phyloP scores from a whole-genome alignment of 2,888 invertebrate species.

The Xestia sexstrigata region DNA sequence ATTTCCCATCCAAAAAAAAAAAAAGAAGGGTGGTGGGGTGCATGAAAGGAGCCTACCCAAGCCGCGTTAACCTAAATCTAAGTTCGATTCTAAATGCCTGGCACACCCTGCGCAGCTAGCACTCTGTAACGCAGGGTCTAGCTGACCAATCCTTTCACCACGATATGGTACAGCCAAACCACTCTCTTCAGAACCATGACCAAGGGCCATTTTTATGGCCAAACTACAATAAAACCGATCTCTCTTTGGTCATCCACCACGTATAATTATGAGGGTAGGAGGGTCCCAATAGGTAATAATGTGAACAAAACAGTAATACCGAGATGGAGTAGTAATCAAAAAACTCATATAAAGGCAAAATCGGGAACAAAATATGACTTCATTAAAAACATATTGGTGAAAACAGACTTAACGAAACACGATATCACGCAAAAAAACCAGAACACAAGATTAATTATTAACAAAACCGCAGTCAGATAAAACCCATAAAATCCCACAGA shows the following conservation, averaged over 20 bases:
- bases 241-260: not conserved
- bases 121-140: too few relatives aligned
- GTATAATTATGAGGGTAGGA: too few relatives aligned
- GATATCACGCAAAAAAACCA: not conserved
- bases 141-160: too few relatives aligned
- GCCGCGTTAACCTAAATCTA: too few relatives aligned
- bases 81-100: too few relatives aligned
- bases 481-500: constrained; percentile 28
- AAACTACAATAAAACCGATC: not conserved
- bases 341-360: not conserved
- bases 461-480: constrained; percentile 14
- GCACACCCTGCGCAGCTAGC: too few relatives aligned
- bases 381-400: not conserved
- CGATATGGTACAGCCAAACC: not conserved
- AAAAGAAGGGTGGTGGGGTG: too few relatives aligned
- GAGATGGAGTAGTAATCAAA: not conserved
- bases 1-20: too few relatives aligned
- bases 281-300: too few relatives aligned
- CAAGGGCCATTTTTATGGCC: not conserved
- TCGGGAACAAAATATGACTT: not conserved
- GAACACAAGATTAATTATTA: constrained; percentile 36
- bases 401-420: not conserved
- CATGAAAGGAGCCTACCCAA: too few relatives aligned
- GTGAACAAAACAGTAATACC: not conserved
- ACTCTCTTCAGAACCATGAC: not conserved